Base-by-base conservation (phyloP, 2,888 invertebrate genomes). In the Himalopsyche anomala region DNA sequence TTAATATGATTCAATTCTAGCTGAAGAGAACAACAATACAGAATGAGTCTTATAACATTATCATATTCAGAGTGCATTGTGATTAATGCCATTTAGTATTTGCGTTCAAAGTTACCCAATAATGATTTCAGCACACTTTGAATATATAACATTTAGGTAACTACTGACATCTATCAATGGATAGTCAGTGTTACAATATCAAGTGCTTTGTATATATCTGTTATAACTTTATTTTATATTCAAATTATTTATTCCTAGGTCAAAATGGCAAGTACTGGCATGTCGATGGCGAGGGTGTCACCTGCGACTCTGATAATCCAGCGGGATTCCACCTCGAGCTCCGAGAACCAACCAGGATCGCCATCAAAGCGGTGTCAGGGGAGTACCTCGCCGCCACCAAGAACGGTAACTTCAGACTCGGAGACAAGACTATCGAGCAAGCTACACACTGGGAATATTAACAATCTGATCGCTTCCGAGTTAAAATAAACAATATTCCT, bases 361-460 rank as follows among this genome's bases (percentile, higher is more conserved):
- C 97, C 93, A 98, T 99, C 92, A 97, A 96, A 92, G 95, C 95
- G 85, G 93, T 93, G 87, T 94, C 94, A 89, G 96, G 96, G 42
- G 94, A 95, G 90, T 98, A 98, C 93, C 94, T 98, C 90, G 95
- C 96, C 89, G 97, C 98, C 90, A 96, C 96, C 91, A 98, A 98
- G 94, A 98, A 98, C 92, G 98, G 98, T 74, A 95, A 96, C 90
- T 96, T 98, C 93, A 96, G 96, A 90, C 94, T 98, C 88, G 96
- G 96, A 84, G 97, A 96, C 88, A 94, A 95, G 89, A 96, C 96
- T 90, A 95, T 96, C 90, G 95, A 96, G 89, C 93, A 94, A 89
- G 97, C 98, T 91, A 98, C 98, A 90, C 97, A 97, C 91, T 98
- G 98, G 98, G 98, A 98, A 93, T 98, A 98, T 92, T 98, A 97